Base-by-base conservation (phyloP, 1,140 invertebrate genomes). In the Drosophila auraria region DNA sequence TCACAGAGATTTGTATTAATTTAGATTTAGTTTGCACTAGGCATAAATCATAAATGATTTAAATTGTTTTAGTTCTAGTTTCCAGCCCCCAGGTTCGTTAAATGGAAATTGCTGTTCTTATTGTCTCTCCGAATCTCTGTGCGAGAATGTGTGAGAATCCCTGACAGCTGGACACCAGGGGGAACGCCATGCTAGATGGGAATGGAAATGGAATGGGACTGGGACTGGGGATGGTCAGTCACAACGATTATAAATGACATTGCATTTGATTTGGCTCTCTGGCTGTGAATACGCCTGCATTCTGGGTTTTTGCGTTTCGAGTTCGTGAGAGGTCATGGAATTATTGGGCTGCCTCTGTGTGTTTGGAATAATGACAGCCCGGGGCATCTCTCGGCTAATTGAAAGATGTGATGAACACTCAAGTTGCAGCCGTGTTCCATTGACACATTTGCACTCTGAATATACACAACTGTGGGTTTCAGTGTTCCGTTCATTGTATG, bases 201-300 rank as follows among this genome's bases (percentile, higher is more conserved):
- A 15, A 45, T 47, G 23, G 17, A 40, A 20, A 61, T 54, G 47
- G 57, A 20, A 61, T 54, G 47, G 57, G 1, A 27, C 2, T 45
- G 45, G 40, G 17, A 20, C 12, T 57, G 70, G 33, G 25, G 0
- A 77, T 69, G 56, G 56, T 60, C 65, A 78, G 53, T 51, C 73
- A 57, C 78, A 89, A 90, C 87, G 82, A 90, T 90, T 90, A 90
- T 86, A 90, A 90, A 90, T 90, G 86, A 90, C 79, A 90, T 84
- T 90, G 86, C 75, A 59, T 90, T 69, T 79, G 70, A 72, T 81
- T 86, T 78, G 58, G 56, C 50, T 65, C 42, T 69, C 65, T 36
- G 60, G 9, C 56, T 64, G 44, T 90, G 78, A 90, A 90, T 90
- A 70, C 11, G 71, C 86, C 86, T 86, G 86, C 82, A 90, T 90